Conservation (phyloP, 2,113 vertebrate genomes). For the Thermophis baileyi region DNA sequence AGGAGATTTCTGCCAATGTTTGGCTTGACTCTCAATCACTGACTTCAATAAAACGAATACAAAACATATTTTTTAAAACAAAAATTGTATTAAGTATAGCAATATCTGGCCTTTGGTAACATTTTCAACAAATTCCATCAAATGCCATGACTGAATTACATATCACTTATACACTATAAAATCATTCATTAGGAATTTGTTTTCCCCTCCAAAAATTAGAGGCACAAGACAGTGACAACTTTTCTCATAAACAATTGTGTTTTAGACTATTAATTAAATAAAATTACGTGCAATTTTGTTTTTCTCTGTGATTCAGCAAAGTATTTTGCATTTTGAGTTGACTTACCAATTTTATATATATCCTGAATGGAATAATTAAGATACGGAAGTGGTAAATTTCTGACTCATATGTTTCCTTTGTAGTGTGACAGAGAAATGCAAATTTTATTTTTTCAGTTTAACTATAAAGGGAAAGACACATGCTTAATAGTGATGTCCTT, state of each 20-base stretch:
- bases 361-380: slow-evolving; percentile 81
- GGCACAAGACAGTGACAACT: slow-evolving; percentile 32
- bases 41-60: slow-evolving; percentile 21
- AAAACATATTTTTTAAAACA: slow-evolving; percentile 33
- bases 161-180: slow-evolving; percentile 42
- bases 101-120: slow-evolving; percentile 56
- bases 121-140: slow-evolving; percentile 54
- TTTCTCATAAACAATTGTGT: slow-evolving; percentile 42
- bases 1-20: neutral
- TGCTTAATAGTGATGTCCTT: neutral
- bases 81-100: slow-evolving; percentile 47
- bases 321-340: slow-evolving; percentile 78
- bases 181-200: slow-evolving; percentile 46
- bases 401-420: slow-evolving; percentile 70
- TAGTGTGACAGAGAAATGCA: slow-evolving; percentile 25
- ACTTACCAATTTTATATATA: slow-evolving; percentile 78
- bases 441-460: neutral
- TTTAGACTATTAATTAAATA: slow-evolving; percentile 50
- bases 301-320: slow-evolving; percentile 68
- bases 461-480: neutral
- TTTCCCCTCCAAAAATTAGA: slow-evolving; percentile 50
- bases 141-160: slow-evolving; percentile 42
- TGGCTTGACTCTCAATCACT: slow-evolving; percentile 13
- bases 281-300: slow-evolving; percentile 60
- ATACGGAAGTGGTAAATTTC: slow-evolving; percentile 74